Conservation (phyloP, 2,113 vertebrate species). For the Chaetodon trifascialis region DNA sequence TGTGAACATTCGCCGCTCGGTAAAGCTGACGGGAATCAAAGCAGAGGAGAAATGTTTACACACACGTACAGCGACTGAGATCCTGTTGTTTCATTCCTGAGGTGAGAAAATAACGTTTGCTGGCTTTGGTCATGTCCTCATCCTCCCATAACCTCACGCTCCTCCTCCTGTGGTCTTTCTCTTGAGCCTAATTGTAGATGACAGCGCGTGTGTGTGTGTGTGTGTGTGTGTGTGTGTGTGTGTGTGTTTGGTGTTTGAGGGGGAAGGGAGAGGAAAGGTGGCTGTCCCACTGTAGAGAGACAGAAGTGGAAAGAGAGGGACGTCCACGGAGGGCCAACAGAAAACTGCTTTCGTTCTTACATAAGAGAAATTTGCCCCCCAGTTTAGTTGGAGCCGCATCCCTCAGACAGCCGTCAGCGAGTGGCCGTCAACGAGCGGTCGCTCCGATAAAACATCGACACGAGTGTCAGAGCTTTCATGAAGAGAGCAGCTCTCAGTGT, state of each 20-base stretch:
- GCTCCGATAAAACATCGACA: constrained; percentile 38
- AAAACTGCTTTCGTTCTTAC: constrained; percentile 44
- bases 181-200: constrained; percentile 82
- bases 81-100: constrained; percentile 42
- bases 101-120: constrained; percentile 65
- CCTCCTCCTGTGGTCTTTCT: constrained; percentile 74
- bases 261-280: constrained; percentile 74
- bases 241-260: constrained; percentile 54
- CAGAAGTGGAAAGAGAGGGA: constrained; percentile 46
- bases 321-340: constrained; percentile 26
- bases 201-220: constrained; percentile 74
- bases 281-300: constrained; percentile 62
- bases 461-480: constrained; percentile 48
- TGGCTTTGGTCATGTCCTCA: constrained; percentile 51
- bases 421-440: no score
- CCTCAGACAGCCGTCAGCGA: neutral
- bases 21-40: neutral
- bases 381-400: constrained; percentile 15
- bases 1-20: constrained; percentile 36
- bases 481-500: constrained; percentile 48
- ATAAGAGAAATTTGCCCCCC: constrained; percentile 28
- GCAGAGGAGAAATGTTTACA: constrained; percentile 26
- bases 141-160: constrained; percentile 65
- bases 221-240: constrained; percentile 27
- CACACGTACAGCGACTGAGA: constrained; percentile 23